A percentile compares a stretch with the other conserved stretches of the same genome.
Conservation (phyloP, 64 coral and sea anemone genomes). For the Exaiptasia diaphana region DNA sequence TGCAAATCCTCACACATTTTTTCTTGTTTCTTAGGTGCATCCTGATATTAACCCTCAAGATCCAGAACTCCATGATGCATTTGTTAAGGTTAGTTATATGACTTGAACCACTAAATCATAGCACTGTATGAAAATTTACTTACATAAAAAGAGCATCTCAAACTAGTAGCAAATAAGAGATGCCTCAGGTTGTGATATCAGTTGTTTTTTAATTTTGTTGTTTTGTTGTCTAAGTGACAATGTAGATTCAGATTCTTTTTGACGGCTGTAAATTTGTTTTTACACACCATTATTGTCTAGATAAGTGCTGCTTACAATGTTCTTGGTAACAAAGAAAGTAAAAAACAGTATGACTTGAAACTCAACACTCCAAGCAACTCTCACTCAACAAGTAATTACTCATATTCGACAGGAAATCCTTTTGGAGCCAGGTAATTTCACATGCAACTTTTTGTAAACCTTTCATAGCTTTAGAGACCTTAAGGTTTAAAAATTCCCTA, state of each 20-base stretch:
- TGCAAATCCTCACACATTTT: not conserved
- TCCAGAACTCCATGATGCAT: conserved; percentile 45
- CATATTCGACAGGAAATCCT: conserved; percentile 15
- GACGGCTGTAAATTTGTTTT: no score
- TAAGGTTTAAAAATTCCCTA: not conserved
- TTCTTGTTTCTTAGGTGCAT: conserved; percentile 21
- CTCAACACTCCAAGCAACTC: not conserved
- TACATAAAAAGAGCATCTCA: not conserved
- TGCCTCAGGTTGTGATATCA: no score
- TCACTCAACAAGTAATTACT: not conserved
- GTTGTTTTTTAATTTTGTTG: no score
- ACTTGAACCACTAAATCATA: not conserved
- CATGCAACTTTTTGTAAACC: not conserved
- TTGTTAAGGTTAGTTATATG: conserved; percentile 35
- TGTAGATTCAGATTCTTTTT: no score
- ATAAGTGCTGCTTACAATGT: conserved; percentile 44
- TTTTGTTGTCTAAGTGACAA: no score
- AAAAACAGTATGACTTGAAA: conserved; percentile 33
- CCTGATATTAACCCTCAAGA: conserved; percentile 49
- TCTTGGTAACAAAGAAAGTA: conserved; percentile 6
- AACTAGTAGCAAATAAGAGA: not conserved
- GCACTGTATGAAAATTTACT: not conserved
- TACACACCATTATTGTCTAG: no score
- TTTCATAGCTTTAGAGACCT: not conserved
- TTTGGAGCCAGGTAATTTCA: conserved; percentile 36